phyloP scores from a whole-genome alignment of 2,888 invertebrate species.

The Drosophila fulvimacula region DNA sequence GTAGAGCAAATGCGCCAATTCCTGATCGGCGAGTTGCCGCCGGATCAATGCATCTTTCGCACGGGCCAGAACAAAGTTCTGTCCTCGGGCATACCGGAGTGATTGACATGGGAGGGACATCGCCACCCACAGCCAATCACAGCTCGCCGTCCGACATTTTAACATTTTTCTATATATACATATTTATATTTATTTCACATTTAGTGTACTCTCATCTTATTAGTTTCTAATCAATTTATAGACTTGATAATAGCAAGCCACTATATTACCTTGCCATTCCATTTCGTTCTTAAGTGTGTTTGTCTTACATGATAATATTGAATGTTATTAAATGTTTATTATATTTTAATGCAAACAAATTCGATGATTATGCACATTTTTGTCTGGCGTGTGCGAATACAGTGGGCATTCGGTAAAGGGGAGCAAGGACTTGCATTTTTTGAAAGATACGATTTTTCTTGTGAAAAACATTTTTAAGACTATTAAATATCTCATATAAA shows the following conservation, averaged over 20 bases:
- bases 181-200: slow-evolving; percentile 43
- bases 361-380: slow-evolving; percentile 9
- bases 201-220: slow-evolving; percentile 18
- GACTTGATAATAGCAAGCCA: slow-evolving; percentile 18
- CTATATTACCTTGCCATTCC: slow-evolving; percentile 7
- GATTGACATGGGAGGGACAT: slow-evolving; percentile 85
- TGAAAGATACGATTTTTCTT: too few relatives aligned
- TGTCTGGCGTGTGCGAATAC: background rate
- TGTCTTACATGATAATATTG: slow-evolving; percentile 12
- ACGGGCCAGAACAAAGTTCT: slow-evolving; percentile 71
- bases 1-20: slow-evolving; percentile 88
- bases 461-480: too few relatives aligned
- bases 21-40: slow-evolving; percentile 91
- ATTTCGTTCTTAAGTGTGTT: slow-evolving; percentile 34
- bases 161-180: background rate
- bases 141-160: slow-evolving; percentile 84
- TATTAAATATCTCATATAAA: too few relatives aligned
- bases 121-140: slow-evolving; percentile 85
- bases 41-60: slow-evolving; percentile 90
- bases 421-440: too few relatives aligned
- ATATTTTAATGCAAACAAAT: background rate
- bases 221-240: slow-evolving; percentile 21
- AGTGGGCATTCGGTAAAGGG: too few relatives aligned
- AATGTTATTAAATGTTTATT: slow-evolving; percentile 19
- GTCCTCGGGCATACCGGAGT: slow-evolving; percentile 82